A percentile compares a stretch with the other conserved stretches of the same genome.
phyloP scores from a whole-genome alignment of 2,888 invertebrate species.

The Chrysomela aeneicollis region DNA sequence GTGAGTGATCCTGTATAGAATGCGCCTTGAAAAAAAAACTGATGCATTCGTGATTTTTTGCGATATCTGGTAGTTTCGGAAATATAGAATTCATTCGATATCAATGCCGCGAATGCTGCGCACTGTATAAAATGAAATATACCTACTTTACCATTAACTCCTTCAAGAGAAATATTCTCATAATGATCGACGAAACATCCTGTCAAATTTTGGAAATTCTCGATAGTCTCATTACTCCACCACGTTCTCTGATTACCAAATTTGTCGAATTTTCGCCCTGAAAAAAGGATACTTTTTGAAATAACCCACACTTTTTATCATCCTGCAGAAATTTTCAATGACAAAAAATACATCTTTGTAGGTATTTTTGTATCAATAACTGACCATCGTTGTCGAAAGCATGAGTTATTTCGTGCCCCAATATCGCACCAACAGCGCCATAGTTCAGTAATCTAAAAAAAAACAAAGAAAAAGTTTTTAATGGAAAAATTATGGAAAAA shows the following conservation, averaged over 20 bases:
- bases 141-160: conserved; percentile 69
- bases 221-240: conserved; percentile 84
- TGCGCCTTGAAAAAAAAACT: no score
- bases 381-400: conserved; percentile 66
- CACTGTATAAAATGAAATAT: no score
- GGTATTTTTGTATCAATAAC: no score
- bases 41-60: no score
- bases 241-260: conserved; percentile 86
- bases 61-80: no score
- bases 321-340: no score
- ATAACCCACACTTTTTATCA: no score
- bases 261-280: conserved; percentile 84
- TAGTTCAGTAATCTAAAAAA: conserved; percentile 77
- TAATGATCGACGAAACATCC: conserved; percentile 91
- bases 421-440: conserved; percentile 78
- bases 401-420: conserved; percentile 76
- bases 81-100: no score
- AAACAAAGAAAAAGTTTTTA: not conserved
- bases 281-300: no score
- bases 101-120: no score
- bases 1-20: no score
- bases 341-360: no score
- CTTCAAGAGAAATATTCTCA: conserved; percentile 69
- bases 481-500: not conserved
- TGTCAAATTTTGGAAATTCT: conserved; percentile 76